phyloP scores from a whole-genome alignment of 2,888 invertebrate species.

The Ernsta delagoae region DNA sequence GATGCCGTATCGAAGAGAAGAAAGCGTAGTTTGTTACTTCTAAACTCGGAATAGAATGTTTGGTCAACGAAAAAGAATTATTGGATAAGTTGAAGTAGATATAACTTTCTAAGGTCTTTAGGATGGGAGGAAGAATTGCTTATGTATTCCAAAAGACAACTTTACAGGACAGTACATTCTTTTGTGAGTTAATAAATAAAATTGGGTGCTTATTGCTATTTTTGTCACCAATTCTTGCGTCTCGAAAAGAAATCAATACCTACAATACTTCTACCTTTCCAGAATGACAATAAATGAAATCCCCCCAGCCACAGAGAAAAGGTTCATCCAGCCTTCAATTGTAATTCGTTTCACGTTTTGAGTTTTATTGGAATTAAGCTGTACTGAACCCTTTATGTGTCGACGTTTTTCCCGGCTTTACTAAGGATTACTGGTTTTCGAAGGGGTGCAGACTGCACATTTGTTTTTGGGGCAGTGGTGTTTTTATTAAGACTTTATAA shows the following conservation, averaged over 20 bases:
- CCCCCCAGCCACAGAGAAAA: slow-evolving; percentile 38
- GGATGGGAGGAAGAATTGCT: too few species aligned
- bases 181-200: too few species aligned
- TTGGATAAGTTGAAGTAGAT: too few species aligned
- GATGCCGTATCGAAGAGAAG: not conserved
- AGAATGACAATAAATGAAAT: slow-evolving; percentile 13
- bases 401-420: slow-evolving; percentile 68
- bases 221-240: slow-evolving; percentile 5
- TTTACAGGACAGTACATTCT: too few species aligned
- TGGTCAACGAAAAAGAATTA: too few species aligned
- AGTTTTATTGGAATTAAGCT: slow-evolving; percentile 81
- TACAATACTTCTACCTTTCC: not conserved
- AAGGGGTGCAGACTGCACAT: slow-evolving; percentile 52
- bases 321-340: slow-evolving; percentile 46
- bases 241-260: slow-evolving; percentile 11
- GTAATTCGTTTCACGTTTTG: slow-evolving; percentile 73
- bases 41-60: not conserved
- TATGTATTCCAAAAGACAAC: too few species aligned
- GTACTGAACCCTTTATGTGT: slow-evolving; percentile 73
- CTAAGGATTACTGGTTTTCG: slow-evolving; percentile 62
- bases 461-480: slow-evolving; percentile 9
- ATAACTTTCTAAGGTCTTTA: too few species aligned
- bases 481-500: not conserved
- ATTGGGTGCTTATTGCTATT: not conserved
- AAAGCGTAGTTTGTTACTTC: not conserved